These are phyloP conservation scores for Lucilia sericata DNA, from an alignment of 1,140 invertebrate genomes.

Conservation along the genomic window DNA sequence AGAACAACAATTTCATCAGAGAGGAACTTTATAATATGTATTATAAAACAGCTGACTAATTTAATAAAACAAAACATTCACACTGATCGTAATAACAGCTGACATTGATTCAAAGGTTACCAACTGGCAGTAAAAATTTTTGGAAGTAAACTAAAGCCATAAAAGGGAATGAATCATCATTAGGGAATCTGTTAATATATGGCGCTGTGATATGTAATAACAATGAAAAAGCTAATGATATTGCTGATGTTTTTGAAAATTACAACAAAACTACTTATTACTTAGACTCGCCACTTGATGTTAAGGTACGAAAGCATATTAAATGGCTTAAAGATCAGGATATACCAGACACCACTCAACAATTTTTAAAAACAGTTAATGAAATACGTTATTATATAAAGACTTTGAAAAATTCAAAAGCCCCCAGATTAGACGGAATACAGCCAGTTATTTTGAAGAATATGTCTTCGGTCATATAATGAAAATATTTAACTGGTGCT, in stretches of 20 bases:
- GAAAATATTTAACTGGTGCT: too few species aligned
- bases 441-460: too few species aligned
- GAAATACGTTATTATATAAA: not conserved
- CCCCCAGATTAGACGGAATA: too few species aligned
- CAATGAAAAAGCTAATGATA: not conserved
- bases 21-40: constrained; percentile 24
- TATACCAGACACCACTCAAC: not conserved
- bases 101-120: not conserved
- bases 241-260: not conserved
- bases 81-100: not conserved
- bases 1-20: not conserved
- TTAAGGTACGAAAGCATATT: not conserved
- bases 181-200: not conserved
- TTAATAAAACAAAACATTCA: not conserved
- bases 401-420: too few species aligned
- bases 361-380: not conserved
- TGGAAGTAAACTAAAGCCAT: not conserved
- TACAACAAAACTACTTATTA: not conserved
- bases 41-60: not conserved
- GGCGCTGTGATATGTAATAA: not conserved
- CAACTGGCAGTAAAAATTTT: not conserved
- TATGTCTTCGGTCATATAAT: too few species aligned
- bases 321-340: not conserved
- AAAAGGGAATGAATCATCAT: not conserved
- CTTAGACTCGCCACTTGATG: not conserved